Conservation (phyloP, 2,113 vertebrate genomes). For the Phylloscopus trochiloides region DNA sequence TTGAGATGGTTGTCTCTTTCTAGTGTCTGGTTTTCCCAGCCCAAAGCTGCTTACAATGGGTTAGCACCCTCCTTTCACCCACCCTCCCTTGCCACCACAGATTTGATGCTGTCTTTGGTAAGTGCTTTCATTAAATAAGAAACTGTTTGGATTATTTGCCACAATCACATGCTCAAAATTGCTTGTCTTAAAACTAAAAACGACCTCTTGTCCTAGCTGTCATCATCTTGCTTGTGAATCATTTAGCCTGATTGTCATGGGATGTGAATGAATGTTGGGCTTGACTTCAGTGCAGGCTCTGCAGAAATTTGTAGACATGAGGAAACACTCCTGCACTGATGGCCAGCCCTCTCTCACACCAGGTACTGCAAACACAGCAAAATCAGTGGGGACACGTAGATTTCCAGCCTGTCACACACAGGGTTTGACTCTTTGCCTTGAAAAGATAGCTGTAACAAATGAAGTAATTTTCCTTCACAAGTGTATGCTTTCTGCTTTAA, state of each 20-base stretch:
- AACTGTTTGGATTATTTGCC: neutral
- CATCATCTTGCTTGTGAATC: neutral
- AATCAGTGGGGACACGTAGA: neutral
- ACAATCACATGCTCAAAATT: neutral
- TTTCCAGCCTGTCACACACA: neutral
- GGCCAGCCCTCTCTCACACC: neutral
- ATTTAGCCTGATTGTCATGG: neutral
- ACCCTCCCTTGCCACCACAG: neutral
- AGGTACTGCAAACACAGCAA: neutral
- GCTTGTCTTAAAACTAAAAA: neutral
- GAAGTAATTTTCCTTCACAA: neutral
- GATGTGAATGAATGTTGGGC: neutral
- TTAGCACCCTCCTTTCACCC: neutral
- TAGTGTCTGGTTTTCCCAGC: neutral
- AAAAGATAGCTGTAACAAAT: slow-evolving; percentile 12
- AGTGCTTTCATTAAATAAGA: slow-evolving; percentile 1
- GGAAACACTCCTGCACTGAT: neutral
- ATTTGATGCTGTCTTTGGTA: neutral
- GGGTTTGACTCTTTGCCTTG: neutral
- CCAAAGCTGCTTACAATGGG: accelerated
- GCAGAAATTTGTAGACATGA: neutral
- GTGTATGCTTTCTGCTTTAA: neutral
- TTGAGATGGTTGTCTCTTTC: neutral
- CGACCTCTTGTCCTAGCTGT: slow-evolving; percentile 5
- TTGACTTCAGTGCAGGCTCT: neutral